Percentiles rank a stretch among this genome's conserved stretches.
phyloP scores from a whole-genome alignment of 2,113 vertebrate genomes.

The Chloroceryle aenea region DNA sequence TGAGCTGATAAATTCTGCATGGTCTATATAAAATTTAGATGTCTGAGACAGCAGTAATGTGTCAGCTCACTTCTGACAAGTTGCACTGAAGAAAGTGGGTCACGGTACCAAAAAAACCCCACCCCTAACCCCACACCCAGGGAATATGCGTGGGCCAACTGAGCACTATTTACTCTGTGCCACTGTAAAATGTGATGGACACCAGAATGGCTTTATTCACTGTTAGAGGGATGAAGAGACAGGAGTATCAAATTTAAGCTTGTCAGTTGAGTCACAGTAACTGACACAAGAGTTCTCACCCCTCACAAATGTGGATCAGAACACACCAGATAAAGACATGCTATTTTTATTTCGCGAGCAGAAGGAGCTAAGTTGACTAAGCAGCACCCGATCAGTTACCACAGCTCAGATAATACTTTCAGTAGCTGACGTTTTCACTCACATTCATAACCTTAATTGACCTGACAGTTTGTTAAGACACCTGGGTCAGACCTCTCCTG shows the following conservation, averaged over 20 bases:
- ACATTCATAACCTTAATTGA: not conserved
- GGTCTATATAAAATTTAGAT: not conserved
- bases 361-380: constrained; percentile 21
- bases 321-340: not conserved
- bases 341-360: not conserved
- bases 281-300: not conserved
- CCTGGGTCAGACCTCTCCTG: not conserved
- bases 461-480: constrained; percentile 5
- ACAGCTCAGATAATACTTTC: not conserved
- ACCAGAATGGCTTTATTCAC: not conserved
- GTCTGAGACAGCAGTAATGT: not conserved
- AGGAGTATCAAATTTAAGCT: not conserved
- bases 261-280: not conserved
- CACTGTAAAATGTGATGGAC: not conserved
- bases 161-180: not conserved
- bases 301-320: not conserved
- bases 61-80: not conserved
- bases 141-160: not conserved
- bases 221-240: not conserved
- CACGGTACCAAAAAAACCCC: not conserved
- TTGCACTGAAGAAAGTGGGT: not conserved
- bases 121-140: not conserved
- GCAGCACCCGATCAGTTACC: not conserved
- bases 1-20: not conserved
- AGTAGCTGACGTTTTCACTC: not conserved